A percentile compares a stretch with the other conserved stretches of the same genome.
These are phyloP conservation scores for Yponomeuta evonymella DNA, from an alignment of 2,888 invertebrate species.

Conservation along the genomic window DNA sequence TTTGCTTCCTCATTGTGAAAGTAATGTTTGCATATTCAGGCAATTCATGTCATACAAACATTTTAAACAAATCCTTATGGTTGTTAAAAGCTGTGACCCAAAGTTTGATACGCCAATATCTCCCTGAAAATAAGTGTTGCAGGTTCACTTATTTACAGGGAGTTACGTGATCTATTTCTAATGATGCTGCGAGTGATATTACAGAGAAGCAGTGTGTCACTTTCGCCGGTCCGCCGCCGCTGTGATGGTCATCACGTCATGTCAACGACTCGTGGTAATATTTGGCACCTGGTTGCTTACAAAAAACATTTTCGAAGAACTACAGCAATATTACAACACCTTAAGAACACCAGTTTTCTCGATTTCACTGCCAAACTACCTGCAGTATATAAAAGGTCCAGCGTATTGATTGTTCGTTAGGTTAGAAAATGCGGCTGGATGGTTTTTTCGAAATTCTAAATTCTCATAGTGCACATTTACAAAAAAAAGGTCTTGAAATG, in stretches of 20 bases:
- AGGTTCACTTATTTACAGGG: too few relatives aligned
- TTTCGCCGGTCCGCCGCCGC: constrained; percentile 8
- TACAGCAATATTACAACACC: neutral
- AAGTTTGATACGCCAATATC: too few relatives aligned
- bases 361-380: neutral
- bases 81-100: too few relatives aligned
- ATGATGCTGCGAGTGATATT: neutral
- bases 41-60: too few relatives aligned
- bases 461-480: neutral
- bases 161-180: constrained; percentile 1
- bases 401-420: neutral
- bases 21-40: too few relatives aligned
- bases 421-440: neutral
- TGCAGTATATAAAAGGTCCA: neutral
- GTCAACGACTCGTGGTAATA: constrained; percentile 3
- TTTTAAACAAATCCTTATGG: too few relatives aligned
- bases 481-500: neutral
- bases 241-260: constrained; percentile 11
- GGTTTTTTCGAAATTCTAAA: neutral
- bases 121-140: too few relatives aligned
- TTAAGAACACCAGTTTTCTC: neutral
- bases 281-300: constrained; percentile 2
- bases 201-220: constrained; percentile 9
- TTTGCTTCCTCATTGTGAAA: too few relatives aligned
- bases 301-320: neutral